These are phyloP conservation scores for Felis chaus DNA, from an alignment of 2,113 vertebrate genomes.

Conservation along the genomic window DNA sequence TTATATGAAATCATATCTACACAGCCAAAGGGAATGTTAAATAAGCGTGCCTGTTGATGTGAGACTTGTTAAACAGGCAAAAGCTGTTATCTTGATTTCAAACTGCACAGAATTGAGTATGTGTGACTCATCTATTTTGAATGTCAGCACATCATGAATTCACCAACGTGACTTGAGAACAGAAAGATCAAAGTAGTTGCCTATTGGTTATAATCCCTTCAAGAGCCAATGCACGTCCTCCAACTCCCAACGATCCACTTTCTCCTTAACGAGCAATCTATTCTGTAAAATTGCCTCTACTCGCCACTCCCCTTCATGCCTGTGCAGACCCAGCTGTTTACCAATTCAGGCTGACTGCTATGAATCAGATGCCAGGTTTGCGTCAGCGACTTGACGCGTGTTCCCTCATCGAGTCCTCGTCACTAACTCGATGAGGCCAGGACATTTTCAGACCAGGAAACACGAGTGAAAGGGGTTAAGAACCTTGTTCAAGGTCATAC, in stretches of 20 bases:
- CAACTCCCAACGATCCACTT: not conserved
- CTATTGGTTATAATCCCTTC: not conserved
- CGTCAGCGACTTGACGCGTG: not conserved
- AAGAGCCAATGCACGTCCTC: not conserved
- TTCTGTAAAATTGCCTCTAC: not conserved
- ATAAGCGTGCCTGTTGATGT: constrained; percentile 47
- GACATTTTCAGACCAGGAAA: not conserved
- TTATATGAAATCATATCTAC: constrained; percentile 56
- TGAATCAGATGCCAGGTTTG: not conserved
- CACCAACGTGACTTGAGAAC: constrained; percentile 7
- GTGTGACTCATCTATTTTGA: not conserved
- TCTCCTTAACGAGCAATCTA: constrained; percentile 9
- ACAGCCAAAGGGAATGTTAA: constrained; percentile 48
- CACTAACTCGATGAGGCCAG: not conserved
- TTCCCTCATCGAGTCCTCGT: not conserved
- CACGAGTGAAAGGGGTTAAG: not conserved
- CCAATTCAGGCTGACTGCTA: not conserved
- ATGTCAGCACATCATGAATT: constrained; percentile 58
- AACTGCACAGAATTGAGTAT: not conserved
- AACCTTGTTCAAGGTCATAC: not conserved
- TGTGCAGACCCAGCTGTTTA: not conserved
- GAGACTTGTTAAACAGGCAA: constrained; percentile 54
- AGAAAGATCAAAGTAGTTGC: constrained; percentile 30
- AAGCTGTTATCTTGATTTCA: constrained; percentile 46
- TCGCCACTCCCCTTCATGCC: not conserved